Percentiles rank a stretch among this genome's conserved stretches.
phyloP scores from a whole-genome alignment of 2,888 invertebrate genomes.

The Pachydiplax longipennis region DNA sequence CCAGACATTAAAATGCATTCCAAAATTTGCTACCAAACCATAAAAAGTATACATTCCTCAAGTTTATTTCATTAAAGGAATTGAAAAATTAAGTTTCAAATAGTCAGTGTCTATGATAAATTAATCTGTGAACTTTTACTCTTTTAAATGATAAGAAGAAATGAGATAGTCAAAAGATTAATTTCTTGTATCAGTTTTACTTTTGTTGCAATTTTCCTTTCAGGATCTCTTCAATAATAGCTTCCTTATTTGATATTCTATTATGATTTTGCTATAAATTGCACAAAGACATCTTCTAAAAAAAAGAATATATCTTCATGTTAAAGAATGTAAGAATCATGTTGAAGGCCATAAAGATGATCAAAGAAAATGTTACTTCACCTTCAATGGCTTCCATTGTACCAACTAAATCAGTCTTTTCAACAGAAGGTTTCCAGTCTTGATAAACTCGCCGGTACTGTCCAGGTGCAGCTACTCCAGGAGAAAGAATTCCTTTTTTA shows the following conservation, averaged over 20 bases:
- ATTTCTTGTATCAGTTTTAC: no score
- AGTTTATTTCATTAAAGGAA: background rate
- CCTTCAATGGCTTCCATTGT: conserved; percentile 89
- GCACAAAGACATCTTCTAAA: no score
- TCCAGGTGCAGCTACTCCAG: conserved; percentile 52
- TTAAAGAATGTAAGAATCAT: no score
- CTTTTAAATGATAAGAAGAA: no score
- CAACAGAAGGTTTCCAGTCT: conserved; percentile 84
- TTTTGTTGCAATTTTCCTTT: no score
- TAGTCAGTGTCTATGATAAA: background rate
- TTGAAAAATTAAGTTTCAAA: background rate
- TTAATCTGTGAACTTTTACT: no score
- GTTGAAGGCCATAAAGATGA: no score
- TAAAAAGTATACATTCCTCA: background rate
- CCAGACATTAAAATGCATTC: background rate
- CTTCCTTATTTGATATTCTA: no score
- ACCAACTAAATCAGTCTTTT: conserved; percentile 82
- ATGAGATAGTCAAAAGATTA: no score
- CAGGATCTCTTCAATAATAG: no score
- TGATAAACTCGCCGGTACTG: conserved; percentile 72
- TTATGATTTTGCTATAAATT: no score
- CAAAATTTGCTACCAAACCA: background rate
- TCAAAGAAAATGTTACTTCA: conserved; percentile 56
- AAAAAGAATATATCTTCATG: no score
- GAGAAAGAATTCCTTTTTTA: conserved; percentile 3